These are phyloP conservation scores for Atta cephalotes DNA, from an alignment of 1,140 invertebrate genomes.

Conservation along the genomic window DNA sequence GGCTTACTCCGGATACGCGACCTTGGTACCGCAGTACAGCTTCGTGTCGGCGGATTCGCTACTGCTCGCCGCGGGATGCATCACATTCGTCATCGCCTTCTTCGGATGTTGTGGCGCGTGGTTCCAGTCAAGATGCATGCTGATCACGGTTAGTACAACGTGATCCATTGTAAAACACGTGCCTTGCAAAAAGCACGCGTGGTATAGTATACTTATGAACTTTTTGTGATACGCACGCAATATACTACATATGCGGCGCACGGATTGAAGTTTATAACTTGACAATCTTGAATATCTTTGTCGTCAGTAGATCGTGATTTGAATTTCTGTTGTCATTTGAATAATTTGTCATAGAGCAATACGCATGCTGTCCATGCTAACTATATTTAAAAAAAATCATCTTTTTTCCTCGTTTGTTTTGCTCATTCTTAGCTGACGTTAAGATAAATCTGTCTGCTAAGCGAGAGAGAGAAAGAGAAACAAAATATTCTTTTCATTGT, in stretches of 20 bases:
- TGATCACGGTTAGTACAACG: conserved; percentile 89
- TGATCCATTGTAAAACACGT: conserved; percentile 50
- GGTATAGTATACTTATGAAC: neutral
- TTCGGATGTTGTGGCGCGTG: conserved; percentile 94
- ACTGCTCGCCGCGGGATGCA: conserved; percentile 89
- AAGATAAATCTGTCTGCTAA: neutral
- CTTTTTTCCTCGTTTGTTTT: neutral
- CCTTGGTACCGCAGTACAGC: conserved; percentile 90
- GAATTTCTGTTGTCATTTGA: neutral
- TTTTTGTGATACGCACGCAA: neutral
- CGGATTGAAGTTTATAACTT: neutral
- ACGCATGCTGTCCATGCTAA: neutral
- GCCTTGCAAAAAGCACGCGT: neutral
- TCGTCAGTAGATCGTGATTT: neutral
- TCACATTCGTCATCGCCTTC: conserved; percentile 91
- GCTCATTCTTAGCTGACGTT: neutral
- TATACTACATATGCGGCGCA: neutral
- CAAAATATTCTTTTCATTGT: neutral
- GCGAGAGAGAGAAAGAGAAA: neutral
- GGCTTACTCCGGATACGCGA: conserved; percentile 90
- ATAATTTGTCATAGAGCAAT: neutral
- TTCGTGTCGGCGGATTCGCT: conserved; percentile 90
- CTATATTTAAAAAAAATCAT: neutral
- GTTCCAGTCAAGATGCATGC: conserved; percentile 92
- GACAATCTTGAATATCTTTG: conserved; percentile 10